phyloP scores from a whole-genome alignment of 2,113 vertebrate genomes.

The Neomonachus schauinslandi region DNA sequence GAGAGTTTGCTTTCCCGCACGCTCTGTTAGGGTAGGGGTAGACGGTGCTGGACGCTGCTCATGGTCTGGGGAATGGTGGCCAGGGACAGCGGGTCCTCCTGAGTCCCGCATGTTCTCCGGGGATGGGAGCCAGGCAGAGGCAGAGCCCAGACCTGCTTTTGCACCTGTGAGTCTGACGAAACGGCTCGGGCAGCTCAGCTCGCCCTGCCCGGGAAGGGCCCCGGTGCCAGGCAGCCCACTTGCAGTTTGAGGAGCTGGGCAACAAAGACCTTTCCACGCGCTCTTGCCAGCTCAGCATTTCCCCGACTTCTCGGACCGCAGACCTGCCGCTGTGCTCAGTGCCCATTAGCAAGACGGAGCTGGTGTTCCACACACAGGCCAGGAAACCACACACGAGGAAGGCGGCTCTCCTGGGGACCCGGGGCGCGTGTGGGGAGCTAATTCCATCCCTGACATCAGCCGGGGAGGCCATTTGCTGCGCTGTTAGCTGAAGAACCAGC shows the following conservation, averaged over 20 bases:
- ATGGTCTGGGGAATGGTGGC: too few relatives aligned
- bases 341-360: accelerated
- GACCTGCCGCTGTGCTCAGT: accelerated
- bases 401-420: accelerated
- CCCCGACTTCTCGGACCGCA: background rate
- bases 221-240: accelerated
- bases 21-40: background rate
- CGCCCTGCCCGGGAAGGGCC: accelerated
- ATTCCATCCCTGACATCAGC: background rate
- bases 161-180: accelerated
- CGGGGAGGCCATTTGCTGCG: background rate
- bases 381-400: too few relatives aligned
- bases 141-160: background rate
- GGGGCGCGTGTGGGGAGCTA: background rate
- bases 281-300: background rate
- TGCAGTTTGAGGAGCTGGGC: accelerated
- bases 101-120: background rate
- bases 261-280: accelerated
- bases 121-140: too few relatives aligned
- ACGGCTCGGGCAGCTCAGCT: accelerated
- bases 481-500: background rate
- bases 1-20: background rate
- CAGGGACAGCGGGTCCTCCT: background rate
- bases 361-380: accelerated
- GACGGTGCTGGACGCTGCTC: background rate